A percentile compares a stretch with the other conserved stretches of the same genome.
phyloP scores from a whole-genome alignment of 2,113 vertebrate genomes.

The Ageneiosus marmoratus region DNA sequence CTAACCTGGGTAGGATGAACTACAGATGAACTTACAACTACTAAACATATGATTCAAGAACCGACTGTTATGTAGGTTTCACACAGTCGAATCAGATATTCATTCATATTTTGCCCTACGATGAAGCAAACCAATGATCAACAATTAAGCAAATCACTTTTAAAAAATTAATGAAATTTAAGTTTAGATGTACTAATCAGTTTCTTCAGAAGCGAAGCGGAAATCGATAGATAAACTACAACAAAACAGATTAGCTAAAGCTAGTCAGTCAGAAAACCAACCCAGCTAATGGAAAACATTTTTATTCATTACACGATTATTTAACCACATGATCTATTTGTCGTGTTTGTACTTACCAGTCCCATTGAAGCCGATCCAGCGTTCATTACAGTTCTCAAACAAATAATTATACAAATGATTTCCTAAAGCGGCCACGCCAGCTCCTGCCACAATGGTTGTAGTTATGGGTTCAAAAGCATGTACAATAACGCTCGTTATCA shows the following conservation, averaged over 20 bases:
- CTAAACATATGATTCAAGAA: background rate
- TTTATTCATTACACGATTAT: background rate
- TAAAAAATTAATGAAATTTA: background rate
- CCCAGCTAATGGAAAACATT: background rate
- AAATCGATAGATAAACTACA: background rate
- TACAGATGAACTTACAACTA: background rate
- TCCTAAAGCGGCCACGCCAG: constrained; percentile 55
- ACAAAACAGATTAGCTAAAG: background rate
- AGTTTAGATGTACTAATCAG: background rate
- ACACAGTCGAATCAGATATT: background rate
- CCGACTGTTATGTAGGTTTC: background rate
- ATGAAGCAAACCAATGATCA: background rate
- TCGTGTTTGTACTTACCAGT: constrained; percentile 61
- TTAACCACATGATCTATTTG: no score
- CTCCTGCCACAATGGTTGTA: constrained; percentile 51
- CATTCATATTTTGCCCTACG: background rate
- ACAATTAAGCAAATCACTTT: no score
- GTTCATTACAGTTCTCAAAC: constrained; percentile 60
- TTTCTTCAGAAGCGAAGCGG: background rate
- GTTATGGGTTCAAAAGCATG: constrained; percentile 68
- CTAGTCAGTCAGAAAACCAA: background rate
- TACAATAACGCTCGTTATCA: constrained; percentile 40
- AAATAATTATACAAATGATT: constrained; percentile 65
- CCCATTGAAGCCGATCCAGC: constrained; percentile 68
- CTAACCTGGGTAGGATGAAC: background rate